A percentile compares a stretch with the other conserved stretches of the same genome.
Conservation (phyloP, 2,888 invertebrate genomes). For the Lepidocyrtinus sp. region DNA sequence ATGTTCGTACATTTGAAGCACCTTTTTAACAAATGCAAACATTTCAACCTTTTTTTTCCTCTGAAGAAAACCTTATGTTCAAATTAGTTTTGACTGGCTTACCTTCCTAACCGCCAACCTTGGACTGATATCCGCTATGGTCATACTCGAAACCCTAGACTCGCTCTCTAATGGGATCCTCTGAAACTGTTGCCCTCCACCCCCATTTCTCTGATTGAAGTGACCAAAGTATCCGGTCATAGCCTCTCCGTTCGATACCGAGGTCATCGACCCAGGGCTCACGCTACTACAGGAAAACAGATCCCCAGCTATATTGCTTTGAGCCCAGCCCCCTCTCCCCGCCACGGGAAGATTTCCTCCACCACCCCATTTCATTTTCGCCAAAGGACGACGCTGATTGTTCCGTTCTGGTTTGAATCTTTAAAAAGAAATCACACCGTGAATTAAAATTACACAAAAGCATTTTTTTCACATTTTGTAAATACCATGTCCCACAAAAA, state of each 20-base stretch:
- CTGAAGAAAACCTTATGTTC: background rate
- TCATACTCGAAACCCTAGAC: constrained; percentile 71
- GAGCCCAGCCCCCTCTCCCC: constrained; percentile 22
- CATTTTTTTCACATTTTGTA: too few relatives aligned
- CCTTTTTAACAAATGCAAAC: constrained; percentile 67
- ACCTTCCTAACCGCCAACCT: constrained; percentile 74
- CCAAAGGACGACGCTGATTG: constrained; percentile 65
- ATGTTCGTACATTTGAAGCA: constrained; percentile 88
- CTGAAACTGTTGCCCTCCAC: constrained; percentile 34
- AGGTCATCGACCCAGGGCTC: constrained; percentile 40
- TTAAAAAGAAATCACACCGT: background rate
- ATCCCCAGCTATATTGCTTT: constrained; percentile 66
- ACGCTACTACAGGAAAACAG: constrained; percentile 64
- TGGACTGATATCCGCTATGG: constrained; percentile 73
- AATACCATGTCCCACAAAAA: constrained; percentile 17
- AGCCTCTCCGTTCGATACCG: constrained; percentile 31
- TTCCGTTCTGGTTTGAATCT: constrained; percentile 69
- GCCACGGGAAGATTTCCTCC: constrained; percentile 25
- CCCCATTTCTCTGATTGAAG: constrained; percentile 44
- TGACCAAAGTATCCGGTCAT: constrained; percentile 50
- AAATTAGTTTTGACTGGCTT: background rate
- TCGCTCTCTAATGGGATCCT: constrained; percentile 65
- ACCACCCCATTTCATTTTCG: constrained; percentile 66
- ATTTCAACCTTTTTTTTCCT: background rate
- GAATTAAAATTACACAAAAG: too few relatives aligned